Percentiles rank a stretch among this genome's conserved stretches.
These are phyloP conservation scores for Tyto alba DNA, from an alignment of 2,113 vertebrate species.

Conservation along the genomic window DNA sequence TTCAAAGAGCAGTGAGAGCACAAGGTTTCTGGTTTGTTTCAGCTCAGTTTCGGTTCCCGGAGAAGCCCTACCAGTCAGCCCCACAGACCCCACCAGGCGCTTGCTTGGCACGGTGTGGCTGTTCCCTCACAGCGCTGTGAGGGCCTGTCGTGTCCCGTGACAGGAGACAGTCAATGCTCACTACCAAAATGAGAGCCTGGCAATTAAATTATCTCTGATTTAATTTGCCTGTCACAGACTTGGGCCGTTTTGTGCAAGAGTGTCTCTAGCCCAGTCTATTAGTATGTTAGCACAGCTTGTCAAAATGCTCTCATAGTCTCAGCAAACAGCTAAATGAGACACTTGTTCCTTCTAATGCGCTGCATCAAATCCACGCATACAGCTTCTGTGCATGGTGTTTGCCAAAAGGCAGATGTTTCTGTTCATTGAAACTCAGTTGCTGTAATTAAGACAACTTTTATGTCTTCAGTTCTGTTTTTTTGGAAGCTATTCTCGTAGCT, in stretches of 20 bases:
- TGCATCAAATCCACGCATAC: accelerated
- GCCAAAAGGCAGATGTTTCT: neutral
- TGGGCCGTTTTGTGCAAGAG: neutral
- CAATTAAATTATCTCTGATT: neutral
- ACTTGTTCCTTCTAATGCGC: neutral
- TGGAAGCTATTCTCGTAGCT: neutral
- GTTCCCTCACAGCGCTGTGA: accelerated
- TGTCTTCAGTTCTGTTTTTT: neutral
- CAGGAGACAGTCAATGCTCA: neutral
- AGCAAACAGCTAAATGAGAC: neutral
- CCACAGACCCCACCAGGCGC: neutral
- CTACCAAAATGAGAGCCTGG: neutral
- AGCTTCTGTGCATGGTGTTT: neutral
- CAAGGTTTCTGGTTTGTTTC: neutral
- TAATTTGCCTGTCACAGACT: neutral
- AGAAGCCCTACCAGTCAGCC: too few relatives aligned
- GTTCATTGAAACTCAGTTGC: neutral
- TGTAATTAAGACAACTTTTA: neutral
- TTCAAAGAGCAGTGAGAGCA: neutral
- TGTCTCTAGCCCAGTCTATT: neutral
- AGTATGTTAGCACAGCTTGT: neutral
- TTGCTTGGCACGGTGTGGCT: accelerated
- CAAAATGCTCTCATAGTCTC: accelerated
- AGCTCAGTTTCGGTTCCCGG: accelerated
- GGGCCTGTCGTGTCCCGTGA: neutral